Percentiles rank a stretch among this genome's conserved stretches.
Conservation (phyloP, 2,888 invertebrate species). For the Pinctada fucata region DNA sequence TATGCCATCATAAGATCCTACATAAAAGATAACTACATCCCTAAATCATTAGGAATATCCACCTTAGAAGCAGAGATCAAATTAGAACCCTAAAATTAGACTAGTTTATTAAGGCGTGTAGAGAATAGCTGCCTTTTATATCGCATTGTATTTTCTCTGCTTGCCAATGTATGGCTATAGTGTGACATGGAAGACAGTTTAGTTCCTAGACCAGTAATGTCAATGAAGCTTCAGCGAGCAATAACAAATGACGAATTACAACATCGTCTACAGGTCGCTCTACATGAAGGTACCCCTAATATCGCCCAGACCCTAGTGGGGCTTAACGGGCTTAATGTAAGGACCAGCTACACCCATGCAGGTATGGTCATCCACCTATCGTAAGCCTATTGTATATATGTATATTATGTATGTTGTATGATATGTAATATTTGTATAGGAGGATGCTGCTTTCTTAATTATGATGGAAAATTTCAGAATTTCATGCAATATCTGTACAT, state of each 20-base stretch:
- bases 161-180: constrained; percentile 18
- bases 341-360: constrained; percentile 69
- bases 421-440: no score
- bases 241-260: constrained; percentile 64
- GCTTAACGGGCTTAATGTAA: constrained; percentile 56
- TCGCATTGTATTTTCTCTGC: constrained; percentile 15
- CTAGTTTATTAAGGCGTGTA: background rate
- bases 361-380: constrained; percentile 51
- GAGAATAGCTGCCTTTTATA: background rate
- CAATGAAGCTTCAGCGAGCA: constrained; percentile 54
- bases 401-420: background rate
- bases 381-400: background rate
- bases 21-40: no score
- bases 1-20: no score
- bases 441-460: no score
- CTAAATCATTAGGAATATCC: no score
- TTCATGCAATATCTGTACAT: no score
- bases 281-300: constrained; percentile 63
- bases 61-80: no score
- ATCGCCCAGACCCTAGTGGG: constrained; percentile 64
- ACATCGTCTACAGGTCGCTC: constrained; percentile 64
- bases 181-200: constrained; percentile 30
- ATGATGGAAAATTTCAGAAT: no score
- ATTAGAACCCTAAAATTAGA: no score
- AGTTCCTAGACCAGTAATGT: constrained; percentile 47